Evolutionary conservation across 2,797 vertebrate species (phyloP), one percentile per base, ranked within the genome.

Genomic region (Hemibagrus guttatus): DNA sequence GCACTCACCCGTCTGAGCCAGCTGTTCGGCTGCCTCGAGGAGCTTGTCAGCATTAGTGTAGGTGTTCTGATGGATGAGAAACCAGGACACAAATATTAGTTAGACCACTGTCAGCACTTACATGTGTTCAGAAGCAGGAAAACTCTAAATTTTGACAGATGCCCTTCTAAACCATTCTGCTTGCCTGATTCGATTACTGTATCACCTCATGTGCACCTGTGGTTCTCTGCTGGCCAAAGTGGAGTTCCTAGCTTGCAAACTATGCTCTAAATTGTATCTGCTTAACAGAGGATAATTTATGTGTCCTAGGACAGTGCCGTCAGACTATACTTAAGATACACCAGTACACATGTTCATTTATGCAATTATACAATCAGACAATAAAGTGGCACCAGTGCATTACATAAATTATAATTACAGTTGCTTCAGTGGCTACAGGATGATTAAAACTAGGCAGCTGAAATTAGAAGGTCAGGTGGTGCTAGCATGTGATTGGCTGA

Each of bases 11-110:
- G 98, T 99, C 93, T 99, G 98, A 71, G 98, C 98, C 92, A 99
- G 91, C 95, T 99, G 98, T 92, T 99, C 98, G 0, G 98, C 98
- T 0, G 98, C 98, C 92, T 99, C 98, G 94, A 99, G 94, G 86
- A 99, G 96, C 93, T 99, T 99, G 96, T 99, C 98, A 6, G 98
- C 98, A 63, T 99, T 99, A 59, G 98, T 99, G 93, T 99, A 99
- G 0, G 98, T 99, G 92, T 99, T 99, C 98, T 99, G 95, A 84
- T 91, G 52, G 66, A 84, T 81, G 26, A 81, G 19, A 89, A 58
- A 85, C 1, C 78, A 64, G 42, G 23, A 56, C 26, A 83, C 23
- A 79, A 9, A 58, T 23, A 83, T 69, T 9, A 49, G 39, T 85
- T 46, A 80, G 39, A 49, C 1, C 23, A 42, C 0, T 31, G 17